phyloP scores from a whole-genome alignment of 2,113 vertebrate genomes.

The Nannospalax galili region DNA sequence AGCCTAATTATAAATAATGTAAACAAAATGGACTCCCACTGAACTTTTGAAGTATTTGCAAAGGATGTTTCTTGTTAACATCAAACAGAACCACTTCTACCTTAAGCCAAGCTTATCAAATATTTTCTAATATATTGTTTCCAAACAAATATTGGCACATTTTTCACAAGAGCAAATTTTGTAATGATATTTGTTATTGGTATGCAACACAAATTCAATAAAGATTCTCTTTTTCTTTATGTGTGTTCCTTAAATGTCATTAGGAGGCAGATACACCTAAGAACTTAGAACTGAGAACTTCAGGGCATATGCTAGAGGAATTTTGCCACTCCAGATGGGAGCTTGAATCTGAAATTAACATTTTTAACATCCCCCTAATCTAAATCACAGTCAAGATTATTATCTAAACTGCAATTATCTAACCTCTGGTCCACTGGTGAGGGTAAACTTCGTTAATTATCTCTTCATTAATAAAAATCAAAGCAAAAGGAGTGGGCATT shows the following conservation, averaged over 20 bases:
- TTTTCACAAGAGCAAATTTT: slow-evolving; percentile 23
- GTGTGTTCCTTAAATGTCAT: background rate
- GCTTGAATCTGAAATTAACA: background rate
- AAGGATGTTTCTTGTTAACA: slow-evolving; percentile 72
- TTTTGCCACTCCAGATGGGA: background rate
- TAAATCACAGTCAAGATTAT: background rate
- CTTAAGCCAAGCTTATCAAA: slow-evolving; percentile 69
- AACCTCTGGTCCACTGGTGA: background rate
- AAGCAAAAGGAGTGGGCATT: background rate
- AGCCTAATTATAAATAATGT: slow-evolving; percentile 73
- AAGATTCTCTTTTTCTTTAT: background rate
- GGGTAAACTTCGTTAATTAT: slow-evolving; percentile 57
- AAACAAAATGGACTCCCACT: slow-evolving; percentile 63
- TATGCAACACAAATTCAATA: slow-evolving; percentile 2
- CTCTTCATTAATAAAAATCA: slow-evolving; percentile 23
- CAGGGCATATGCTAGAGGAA: background rate
- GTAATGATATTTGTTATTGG: background rate
- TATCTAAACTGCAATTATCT: slow-evolving; percentile 40
- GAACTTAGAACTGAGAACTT: background rate
- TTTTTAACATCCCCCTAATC: background rate
- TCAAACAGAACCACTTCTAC: slow-evolving; percentile 65
- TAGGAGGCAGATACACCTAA: background rate
- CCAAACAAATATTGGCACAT: slow-evolving; percentile 6
- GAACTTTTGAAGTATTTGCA: slow-evolving; percentile 68
- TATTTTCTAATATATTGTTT: slow-evolving; percentile 55